Percentiles rank a stretch among this genome's conserved stretches.
Conservation (phyloP, 2,797 vertebrate genomes). For the Rhyacichthys aspro region DNA sequence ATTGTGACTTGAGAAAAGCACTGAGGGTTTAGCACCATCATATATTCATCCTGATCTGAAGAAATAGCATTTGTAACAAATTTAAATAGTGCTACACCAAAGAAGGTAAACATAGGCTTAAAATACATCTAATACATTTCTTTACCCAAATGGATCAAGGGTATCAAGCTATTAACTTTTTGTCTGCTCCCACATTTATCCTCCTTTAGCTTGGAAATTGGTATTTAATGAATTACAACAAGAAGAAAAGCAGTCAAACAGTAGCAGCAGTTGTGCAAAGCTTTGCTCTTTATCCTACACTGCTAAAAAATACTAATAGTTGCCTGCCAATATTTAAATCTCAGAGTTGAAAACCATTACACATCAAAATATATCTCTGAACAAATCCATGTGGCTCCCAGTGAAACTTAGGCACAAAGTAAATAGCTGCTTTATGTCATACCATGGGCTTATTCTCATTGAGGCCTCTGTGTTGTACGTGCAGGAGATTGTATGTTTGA, state of each 20-base stretch:
- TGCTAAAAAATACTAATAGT: constrained; percentile 14
- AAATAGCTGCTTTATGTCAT: constrained; percentile 85
- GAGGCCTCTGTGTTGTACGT: constrained; percentile 89
- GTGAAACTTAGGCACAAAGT: constrained; percentile 86
- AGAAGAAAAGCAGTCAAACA: background rate
- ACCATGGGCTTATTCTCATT: constrained; percentile 84
- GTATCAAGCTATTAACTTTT: no score
- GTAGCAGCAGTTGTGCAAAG: constrained; percentile 9
- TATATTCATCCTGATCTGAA: background rate
- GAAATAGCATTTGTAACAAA: background rate
- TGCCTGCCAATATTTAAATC: constrained; percentile 18
- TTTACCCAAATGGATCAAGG: no score
- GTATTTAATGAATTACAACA: no score
- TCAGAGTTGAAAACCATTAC: constrained; percentile 38
- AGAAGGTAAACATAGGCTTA: no score
- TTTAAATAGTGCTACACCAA: background rate
- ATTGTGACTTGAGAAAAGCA: constrained; percentile 5
- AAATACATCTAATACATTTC: no score
- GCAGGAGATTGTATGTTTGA: constrained; percentile 91
- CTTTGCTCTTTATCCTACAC: background rate
- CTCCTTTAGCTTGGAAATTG: no score
- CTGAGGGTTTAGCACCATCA: constrained; percentile 21
- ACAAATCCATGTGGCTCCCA: constrained; percentile 45
- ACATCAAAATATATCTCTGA: constrained; percentile 44
- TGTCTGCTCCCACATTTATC: no score